phyloP scores from a whole-genome alignment of 2,113 vertebrate genomes.

The Tetrao urogallus region DNA sequence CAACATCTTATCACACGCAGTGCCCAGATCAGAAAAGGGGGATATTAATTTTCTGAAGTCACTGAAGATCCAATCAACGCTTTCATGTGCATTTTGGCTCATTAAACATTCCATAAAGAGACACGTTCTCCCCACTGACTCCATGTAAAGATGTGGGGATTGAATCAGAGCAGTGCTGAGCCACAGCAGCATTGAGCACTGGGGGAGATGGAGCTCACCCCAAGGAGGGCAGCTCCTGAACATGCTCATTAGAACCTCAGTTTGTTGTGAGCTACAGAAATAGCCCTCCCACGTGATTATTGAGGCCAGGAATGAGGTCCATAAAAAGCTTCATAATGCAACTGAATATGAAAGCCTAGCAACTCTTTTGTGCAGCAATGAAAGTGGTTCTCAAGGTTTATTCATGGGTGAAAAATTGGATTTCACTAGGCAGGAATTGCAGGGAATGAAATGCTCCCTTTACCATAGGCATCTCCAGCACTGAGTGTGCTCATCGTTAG shows the following conservation, averaged over 20 bases:
- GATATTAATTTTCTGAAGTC: background rate
- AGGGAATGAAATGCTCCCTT: background rate
- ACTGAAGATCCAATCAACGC: no score
- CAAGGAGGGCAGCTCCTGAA: background rate
- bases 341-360: background rate
- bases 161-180: accelerated
- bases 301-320: background rate
- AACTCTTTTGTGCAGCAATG: background rate
- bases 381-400: background rate
- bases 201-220: background rate
- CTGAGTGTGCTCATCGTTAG: background rate
- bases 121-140: background rate
- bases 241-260: background rate
- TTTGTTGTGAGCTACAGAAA: background rate
- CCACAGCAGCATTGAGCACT: accelerated
- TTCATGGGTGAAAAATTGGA: background rate
- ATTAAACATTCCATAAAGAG: background rate
- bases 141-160: background rate
- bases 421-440: background rate
- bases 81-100: background rate
- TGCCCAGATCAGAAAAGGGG: accelerated
- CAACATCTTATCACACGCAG: background rate
- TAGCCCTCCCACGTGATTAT: background rate
- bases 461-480: background rate
- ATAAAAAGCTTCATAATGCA: background rate